A percentile compares a stretch with the other conserved stretches of the same genome.
Evolutionary conservation across 1,140 invertebrate species (phyloP).

Genomic region (Coboldia fuscipes): DNA sequence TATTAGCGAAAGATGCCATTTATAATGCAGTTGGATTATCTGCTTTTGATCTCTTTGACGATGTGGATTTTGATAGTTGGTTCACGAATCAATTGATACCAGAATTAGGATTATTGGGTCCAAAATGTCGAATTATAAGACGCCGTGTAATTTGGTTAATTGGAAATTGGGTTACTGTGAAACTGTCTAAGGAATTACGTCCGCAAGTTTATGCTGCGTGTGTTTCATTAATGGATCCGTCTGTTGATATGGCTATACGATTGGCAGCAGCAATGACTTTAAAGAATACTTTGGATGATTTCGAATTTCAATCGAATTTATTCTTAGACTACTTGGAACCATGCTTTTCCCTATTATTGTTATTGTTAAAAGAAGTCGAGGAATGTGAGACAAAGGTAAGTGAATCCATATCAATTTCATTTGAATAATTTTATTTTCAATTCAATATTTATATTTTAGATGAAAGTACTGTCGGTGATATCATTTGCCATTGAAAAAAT

Average conservation of each 20-base stretch:
- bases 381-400: conserved; percentile 83
- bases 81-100: conserved; percentile 59
- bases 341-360: conserved; percentile 56
- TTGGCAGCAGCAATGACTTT: conserved; percentile 54
- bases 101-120: conserved; percentile 37
- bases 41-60: conserved; percentile 82
- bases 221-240: conserved; percentile 40
- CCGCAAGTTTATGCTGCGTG: conserved; percentile 64
- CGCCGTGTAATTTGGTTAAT: conserved; percentile 75
- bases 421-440: conserved; percentile 2
- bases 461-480: conserved; percentile 74
- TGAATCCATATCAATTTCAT: conserved; percentile 1
- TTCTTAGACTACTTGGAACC: conserved; percentile 64
- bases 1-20: conserved; percentile 81
- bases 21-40: conserved; percentile 80
- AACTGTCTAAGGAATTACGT: conserved; percentile 53
- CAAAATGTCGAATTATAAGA: conserved; percentile 57
- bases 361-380: conserved; percentile 63
- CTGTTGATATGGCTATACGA: conserved; percentile 66
- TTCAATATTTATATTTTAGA: conserved; percentile 27
- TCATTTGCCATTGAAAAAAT: conserved; percentile 77
- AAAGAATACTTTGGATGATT: conserved; percentile 69
- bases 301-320: conserved; percentile 71
- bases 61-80: conserved; percentile 88
- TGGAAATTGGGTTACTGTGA: conserved; percentile 67